Evolutionary conservation across 2,113 vertebrate genomes (phyloP).

Genomic region (Lasiurus cinereus): DNA sequence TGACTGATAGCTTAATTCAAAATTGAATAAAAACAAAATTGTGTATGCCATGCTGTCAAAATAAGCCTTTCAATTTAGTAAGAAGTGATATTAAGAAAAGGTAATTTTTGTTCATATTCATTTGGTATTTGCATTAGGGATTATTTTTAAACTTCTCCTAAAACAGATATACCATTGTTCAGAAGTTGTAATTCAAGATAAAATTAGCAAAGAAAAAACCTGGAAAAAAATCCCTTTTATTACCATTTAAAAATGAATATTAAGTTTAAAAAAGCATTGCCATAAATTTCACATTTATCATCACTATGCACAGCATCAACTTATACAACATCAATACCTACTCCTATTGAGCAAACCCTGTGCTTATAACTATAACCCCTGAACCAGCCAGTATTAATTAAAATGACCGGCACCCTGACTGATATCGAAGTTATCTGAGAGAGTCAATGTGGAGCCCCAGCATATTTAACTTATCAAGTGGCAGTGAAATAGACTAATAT

Average conservation of each 20-base stretch:
- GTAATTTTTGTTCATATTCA: constrained; percentile 76
- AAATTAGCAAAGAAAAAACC: background rate
- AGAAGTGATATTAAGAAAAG: constrained; percentile 87
- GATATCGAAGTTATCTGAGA: background rate
- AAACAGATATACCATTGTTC: constrained; percentile 42
- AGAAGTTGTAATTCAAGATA: constrained; percentile 44
- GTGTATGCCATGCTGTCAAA: constrained; percentile 79
- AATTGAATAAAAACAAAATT: constrained; percentile 65
- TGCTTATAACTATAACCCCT: constrained; percentile 7
- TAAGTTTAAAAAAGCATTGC: background rate
- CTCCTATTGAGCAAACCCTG: background rate
- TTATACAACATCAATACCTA: background rate
- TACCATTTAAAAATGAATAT: constrained; percentile 35
- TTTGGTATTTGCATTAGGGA: constrained; percentile 64
- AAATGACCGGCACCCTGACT: background rate
- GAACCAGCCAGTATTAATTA: constrained; percentile 10
- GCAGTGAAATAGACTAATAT: background rate
- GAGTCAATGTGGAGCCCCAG: background rate
- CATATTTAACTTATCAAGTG: constrained; percentile 6
- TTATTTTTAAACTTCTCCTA: constrained; percentile 61
- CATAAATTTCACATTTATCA: constrained; percentile 38
- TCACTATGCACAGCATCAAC: background rate
- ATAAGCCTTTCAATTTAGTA: constrained; percentile 72
- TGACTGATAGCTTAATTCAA: constrained; percentile 76
- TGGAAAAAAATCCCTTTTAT: background rate